phyloP scores from a whole-genome alignment of 2,113 vertebrate genomes.

The human region GRCh38 chr4:34865501-34866000 shows the following conservation, averaged over 20 bases:
- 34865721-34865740: neutral
- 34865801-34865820: neutral
- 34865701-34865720: too few species aligned
- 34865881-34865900: neutral
- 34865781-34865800: neutral
- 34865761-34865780: neutral
- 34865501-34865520: neutral
- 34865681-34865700: rapidly evolving
- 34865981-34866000: neutral
- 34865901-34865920: neutral
- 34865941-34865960: neutral
- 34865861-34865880: neutral
- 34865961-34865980: neutral
- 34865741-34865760: neutral
- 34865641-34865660: too few species aligned
- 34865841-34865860: neutral
- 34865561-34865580: neutral
- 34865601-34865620: rapidly evolving
- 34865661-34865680: too few species aligned
- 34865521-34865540: neutral
- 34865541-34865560: neutral
- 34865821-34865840: neutral
- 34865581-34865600: too few species aligned
- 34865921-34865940: too few species aligned
- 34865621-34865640: too few species aligned